Evolutionary conservation across 1,140 invertebrate genomes (phyloP).

Genomic region (Bombus waltoni): DNA sequence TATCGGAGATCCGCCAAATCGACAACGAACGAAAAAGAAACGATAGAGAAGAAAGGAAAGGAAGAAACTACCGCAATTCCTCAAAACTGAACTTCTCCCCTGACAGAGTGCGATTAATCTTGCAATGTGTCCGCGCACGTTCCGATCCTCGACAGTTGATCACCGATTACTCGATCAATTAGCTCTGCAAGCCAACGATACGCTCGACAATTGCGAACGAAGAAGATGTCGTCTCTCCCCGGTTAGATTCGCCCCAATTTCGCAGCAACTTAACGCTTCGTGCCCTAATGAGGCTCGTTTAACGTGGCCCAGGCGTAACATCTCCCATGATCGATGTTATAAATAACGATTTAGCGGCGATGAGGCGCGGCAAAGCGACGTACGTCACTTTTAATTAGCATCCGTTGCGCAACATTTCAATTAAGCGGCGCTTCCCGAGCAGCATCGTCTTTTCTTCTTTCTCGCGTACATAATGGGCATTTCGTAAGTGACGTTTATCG

Average conservation of each 20-base stretch:
- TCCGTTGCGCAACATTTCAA: constrained; percentile 46
- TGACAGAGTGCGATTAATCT: background rate
- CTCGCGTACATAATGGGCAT: background rate
- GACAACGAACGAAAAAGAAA: background rate
- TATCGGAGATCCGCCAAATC: background rate
- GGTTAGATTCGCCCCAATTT: background rate
- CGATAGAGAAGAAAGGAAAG: background rate
- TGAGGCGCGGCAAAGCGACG: constrained; percentile 19
- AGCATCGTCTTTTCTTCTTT: background rate
- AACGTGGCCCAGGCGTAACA: constrained; percentile 16
- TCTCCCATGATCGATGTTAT: constrained; percentile 32
- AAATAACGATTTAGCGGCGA: constrained; percentile 46
- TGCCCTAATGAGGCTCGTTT: background rate
- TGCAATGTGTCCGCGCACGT: background rate
- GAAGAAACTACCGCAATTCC: too few relatives aligned
- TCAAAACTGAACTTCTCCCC: background rate
- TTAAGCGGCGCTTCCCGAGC: constrained; percentile 16
- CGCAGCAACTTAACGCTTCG: background rate
- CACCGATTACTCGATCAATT: background rate
- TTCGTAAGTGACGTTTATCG: constrained; percentile 27
- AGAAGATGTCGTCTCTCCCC: background rate
- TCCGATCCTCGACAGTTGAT: too few relatives aligned
- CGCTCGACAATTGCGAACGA: too few relatives aligned
- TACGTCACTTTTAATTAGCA: constrained; percentile 55
- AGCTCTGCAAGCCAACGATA: too few relatives aligned